These are phyloP conservation scores for Nudaria mundana DNA, from an alignment of 2,888 invertebrate genomes.

Conservation along the genomic window DNA sequence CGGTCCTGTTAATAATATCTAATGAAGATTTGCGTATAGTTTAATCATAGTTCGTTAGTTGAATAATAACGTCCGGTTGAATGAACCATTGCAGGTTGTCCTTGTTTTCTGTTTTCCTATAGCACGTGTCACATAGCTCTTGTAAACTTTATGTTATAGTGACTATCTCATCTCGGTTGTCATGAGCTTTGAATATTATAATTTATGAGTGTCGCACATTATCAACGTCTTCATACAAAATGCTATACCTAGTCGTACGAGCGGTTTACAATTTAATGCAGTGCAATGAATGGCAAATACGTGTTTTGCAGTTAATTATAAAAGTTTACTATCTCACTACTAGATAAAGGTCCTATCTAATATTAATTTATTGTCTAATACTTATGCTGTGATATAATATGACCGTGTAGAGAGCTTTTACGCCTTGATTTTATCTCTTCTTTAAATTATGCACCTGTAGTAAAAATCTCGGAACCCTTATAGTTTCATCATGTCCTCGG, in stretches of 20 bases:
- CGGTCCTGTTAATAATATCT: constrained; percentile 77
- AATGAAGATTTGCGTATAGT: constrained; percentile 71
- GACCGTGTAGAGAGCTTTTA: too few species aligned
- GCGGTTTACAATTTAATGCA: constrained; percentile 15
- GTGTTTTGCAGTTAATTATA: constrained; percentile 16
- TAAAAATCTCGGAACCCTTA: too few species aligned
- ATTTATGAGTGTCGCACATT: too few species aligned
- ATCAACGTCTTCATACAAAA: too few species aligned
- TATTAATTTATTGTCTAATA: constrained; percentile 7
- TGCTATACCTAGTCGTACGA: constrained; percentile 3
- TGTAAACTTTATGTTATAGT: constrained; percentile 42
- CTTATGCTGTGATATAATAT: neutral
- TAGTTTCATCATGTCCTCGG: too few species aligned
- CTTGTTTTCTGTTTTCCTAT: constrained; percentile 81
- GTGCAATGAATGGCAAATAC: constrained; percentile 11
- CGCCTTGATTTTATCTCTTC: too few species aligned
- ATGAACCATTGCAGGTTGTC: constrained; percentile 79
- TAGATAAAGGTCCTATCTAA: constrained; percentile 5
- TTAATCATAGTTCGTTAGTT: constrained; percentile 76
- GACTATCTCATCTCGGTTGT: neutral
- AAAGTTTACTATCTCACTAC: too few species aligned
- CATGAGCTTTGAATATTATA: too few species aligned
- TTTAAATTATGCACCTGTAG: too few species aligned
- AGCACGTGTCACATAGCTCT: constrained; percentile 56
- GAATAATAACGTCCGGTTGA: constrained; percentile 79